phyloP scores from a whole-genome alignment of 2,113 vertebrate genomes.

The Notarius quadriscutis region DNA sequence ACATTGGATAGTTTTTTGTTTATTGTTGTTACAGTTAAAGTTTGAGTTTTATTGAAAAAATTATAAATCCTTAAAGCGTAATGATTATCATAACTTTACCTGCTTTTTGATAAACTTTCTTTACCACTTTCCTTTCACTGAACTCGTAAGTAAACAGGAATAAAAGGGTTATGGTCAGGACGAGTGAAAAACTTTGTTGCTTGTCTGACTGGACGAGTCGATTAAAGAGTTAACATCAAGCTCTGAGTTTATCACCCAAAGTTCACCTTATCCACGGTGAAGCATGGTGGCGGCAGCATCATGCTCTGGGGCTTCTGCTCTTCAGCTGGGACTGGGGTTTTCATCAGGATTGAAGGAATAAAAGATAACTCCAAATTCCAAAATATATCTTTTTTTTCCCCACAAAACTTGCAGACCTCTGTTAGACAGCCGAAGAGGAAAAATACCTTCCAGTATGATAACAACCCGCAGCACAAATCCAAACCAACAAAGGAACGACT shows the following conservation, averaged over 20 bases:
- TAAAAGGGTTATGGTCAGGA: too few relatives aligned
- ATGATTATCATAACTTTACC: too few relatives aligned
- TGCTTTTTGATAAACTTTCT: too few relatives aligned
- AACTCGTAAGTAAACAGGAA: too few relatives aligned
- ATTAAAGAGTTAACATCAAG: too few relatives aligned
- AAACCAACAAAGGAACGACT: neutral
- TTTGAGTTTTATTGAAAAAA: too few relatives aligned
- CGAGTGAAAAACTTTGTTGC: too few relatives aligned
- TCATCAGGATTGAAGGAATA: neutral
- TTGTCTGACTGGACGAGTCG: too few relatives aligned
- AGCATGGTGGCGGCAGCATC: neutral
- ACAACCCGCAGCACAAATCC: neutral
- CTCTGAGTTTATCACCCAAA: neutral
- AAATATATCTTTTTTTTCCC: neutral
- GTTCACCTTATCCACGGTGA: neutral
- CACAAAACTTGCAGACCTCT: neutral
- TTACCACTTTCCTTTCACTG: too few relatives aligned
- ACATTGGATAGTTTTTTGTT: too few relatives aligned
- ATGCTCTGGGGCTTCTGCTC: neutral
- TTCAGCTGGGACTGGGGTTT: neutral
- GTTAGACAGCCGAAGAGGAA: neutral
- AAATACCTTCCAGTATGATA: neutral
- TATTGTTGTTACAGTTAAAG: too few relatives aligned
- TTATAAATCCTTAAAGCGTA: too few relatives aligned
- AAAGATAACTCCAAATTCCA: neutral